These are phyloP conservation scores for Oligia latruncula DNA, from an alignment of 2,888 invertebrate genomes.

Conservation along the genomic window DNA sequence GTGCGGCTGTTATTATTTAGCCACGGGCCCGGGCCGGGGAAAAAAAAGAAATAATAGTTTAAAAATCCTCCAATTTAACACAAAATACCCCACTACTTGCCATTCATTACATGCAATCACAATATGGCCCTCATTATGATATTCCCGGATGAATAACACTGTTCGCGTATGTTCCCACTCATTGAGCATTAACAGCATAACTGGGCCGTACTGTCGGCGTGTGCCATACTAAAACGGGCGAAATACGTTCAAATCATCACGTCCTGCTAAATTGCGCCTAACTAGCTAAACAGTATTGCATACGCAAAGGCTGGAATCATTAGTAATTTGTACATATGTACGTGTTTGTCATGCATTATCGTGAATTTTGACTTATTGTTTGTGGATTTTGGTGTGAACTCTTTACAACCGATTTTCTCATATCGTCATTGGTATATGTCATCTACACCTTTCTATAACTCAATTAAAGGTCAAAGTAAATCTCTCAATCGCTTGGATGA, in stretches of 20 bases:
- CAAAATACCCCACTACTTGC: background rate
- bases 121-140: slow-evolving; percentile 48
- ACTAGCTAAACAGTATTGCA: slow-evolving; percentile 54
- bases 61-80: background rate
- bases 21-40: background rate
- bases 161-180: slow-evolving; percentile 41
- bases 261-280: slow-evolving; percentile 51
- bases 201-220: slow-evolving; percentile 27
- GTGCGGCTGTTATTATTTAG: too few species aligned
- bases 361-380: slow-evolving; percentile 7
- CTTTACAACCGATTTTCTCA: background rate
- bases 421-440: too few species aligned
- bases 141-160: slow-evolving; percentile 55
- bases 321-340: slow-evolving; percentile 45
- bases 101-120: slow-evolving; percentile 33
- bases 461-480: background rate
- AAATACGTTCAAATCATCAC: slow-evolving; percentile 57
- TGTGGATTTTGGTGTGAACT: background rate
- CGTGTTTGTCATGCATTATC: slow-evolving; percentile 20
- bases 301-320: slow-evolving; percentile 47
- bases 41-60: too few species aligned
- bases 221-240: slow-evolving; percentile 36
- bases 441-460: background rate
- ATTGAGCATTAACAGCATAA: slow-evolving; percentile 50
- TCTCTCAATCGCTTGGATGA: background rate